Evolutionary conservation across 2,888 invertebrate species (phyloP).

Genomic region (Lithophane leautieri): DNA sequence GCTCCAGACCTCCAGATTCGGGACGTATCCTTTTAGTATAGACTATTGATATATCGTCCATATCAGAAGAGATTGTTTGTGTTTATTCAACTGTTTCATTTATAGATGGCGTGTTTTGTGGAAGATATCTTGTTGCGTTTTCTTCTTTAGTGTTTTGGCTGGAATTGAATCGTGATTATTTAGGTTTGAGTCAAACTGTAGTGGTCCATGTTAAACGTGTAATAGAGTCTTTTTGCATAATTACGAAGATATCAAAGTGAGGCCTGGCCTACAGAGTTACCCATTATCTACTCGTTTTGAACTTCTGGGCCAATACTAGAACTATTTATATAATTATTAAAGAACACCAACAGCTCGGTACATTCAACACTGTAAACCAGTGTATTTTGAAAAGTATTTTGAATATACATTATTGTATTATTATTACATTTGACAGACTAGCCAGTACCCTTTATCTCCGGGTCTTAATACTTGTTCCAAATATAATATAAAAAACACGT

Average conservation of each 20-base stretch:
- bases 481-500: background rate
- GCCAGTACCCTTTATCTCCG: background rate
- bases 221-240: background rate
- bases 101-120: background rate
- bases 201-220: background rate
- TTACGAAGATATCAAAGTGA: background rate
- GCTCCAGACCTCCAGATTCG: conserved; percentile 16
- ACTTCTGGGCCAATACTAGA: background rate
- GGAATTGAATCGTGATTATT: background rate
- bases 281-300: background rate
- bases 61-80: conserved; percentile 12
- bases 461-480: background rate
- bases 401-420: too few species aligned
- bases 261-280: background rate
- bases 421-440: background rate
- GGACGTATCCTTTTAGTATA: conserved; percentile 36
- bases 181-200: background rate
- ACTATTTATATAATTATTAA: background rate
- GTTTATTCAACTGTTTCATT: conserved; percentile 28
- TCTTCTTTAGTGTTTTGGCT: background rate
- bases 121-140: background rate
- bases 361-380: too few species aligned
- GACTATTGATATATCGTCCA: conserved; percentile 30
- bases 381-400: too few species aligned
- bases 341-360: too few species aligned